Conservation (phyloP, 1,140 invertebrate species). For the Eriosoma lanigerum region DNA sequence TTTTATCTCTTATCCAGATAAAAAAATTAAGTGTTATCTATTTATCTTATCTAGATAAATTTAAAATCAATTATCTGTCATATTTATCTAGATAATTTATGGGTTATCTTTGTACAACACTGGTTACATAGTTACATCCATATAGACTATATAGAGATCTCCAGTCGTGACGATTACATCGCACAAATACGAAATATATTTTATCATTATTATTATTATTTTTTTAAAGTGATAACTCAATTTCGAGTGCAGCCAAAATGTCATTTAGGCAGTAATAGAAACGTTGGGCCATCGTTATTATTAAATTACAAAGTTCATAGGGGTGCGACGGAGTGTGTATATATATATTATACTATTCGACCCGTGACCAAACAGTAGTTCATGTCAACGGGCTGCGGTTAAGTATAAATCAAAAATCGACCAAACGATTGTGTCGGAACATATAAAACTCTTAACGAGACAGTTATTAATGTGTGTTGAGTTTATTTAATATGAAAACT, state of each 20-base stretch:
- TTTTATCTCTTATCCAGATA: no score
- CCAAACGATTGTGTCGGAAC: constrained; percentile 20
- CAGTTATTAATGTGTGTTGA: constrained; percentile 23
- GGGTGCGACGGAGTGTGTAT: neutral
- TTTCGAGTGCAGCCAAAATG: constrained; percentile 16
- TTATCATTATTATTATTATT: constrained; percentile 20
- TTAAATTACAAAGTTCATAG: constrained; percentile 39
- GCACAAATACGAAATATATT: neutral
- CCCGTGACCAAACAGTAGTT: constrained; percentile 30
- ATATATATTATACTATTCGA: neutral
- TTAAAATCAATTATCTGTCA: no score
- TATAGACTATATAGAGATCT: no score
- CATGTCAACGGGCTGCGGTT: constrained; percentile 2
- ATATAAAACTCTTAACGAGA: constrained; percentile 35
- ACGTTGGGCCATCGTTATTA: constrained; percentile 2
- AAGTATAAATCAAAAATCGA: constrained; percentile 46
- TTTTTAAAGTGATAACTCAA: constrained; percentile 38
- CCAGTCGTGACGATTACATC: no score
- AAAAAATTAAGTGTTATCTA: no score
- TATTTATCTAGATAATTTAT: no score
- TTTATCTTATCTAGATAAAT: no score
- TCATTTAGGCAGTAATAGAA: constrained; percentile 41
- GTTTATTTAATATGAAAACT: constrained; percentile 13
- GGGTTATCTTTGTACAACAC: no score
- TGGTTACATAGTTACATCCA: no score